Evolutionary conservation across 2,888 invertebrate genomes (phyloP), one percentile per base, ranked within the genome.

Genomic region (Pyrocoelia pectoralis): DNA sequence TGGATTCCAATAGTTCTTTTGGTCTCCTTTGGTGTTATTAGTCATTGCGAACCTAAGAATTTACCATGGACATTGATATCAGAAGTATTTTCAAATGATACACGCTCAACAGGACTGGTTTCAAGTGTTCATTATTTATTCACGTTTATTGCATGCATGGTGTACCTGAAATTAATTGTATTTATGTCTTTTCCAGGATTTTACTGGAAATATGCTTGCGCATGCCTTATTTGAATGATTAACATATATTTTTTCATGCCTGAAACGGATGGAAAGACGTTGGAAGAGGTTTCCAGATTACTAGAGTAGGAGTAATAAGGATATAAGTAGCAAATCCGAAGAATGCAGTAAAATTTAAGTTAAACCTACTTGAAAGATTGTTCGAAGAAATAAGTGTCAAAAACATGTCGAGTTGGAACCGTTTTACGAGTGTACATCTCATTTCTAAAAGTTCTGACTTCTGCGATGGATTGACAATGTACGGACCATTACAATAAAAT

Each of bases 11-110:
- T 24, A 24, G 3, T 24, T 3, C 24, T 24, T 24, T 6, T 24
- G 3, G 88, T 89, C 0, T 3, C 24, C 6, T 24, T 24, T 24
- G 6, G 24, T 24, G 3, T 24, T 24, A 24, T 24, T 24, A 6
- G 4, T 24, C 6, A 5, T 24, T 24, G 24, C 24, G 24, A 6
- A 24, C 89, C 93, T 49, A 83, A 91, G 54, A 80, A 90, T 65
- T 79, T 93, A 46, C 92, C 93, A 0, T 93, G 93, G 93, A 87
- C 93, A 66, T 82, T 93, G 9, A 89, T 91, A 38, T 92, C 92
- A 6, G 93, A 94, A 82, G 90, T 92, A 64, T 91, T 86, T 74
- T 87, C 89, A 24, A 85, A 87, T 0, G 86, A 87, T 62, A 88
- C 89, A 0, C 83, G 93, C 17, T 87, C 91, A 1, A 86, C 86